A percentile compares a stretch with the other conserved stretches of the same genome.
phyloP scores from a whole-genome alignment of 2,888 invertebrate species.

The Oscheius myriophilus region DNA sequence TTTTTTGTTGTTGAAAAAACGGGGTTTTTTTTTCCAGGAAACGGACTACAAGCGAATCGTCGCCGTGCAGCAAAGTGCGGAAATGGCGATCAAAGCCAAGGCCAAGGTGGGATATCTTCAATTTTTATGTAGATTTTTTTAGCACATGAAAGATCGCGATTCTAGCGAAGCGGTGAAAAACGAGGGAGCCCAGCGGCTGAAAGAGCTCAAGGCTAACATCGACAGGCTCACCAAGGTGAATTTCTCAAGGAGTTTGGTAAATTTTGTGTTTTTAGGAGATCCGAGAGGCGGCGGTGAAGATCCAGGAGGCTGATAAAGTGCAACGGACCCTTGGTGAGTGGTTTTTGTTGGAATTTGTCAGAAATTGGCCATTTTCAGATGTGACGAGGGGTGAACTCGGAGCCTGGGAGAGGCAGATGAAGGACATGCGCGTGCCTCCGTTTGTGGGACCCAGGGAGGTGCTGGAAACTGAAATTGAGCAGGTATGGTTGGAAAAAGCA shows the following conservation, averaged over 20 bases:
- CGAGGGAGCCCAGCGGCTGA: not conserved
- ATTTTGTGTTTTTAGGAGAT: too few species aligned
- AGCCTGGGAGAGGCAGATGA: not conserved
- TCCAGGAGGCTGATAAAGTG: too few species aligned
- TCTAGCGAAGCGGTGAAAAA: not conserved
- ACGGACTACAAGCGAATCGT: conserved; percentile 28
- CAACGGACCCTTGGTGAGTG: too few species aligned
- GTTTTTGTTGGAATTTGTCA: not conserved
- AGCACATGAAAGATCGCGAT: conserved; percentile 2
- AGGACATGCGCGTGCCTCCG: not conserved
- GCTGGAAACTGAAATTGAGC: not conserved
- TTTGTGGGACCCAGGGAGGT: not conserved
- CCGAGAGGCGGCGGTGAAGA: too few species aligned
- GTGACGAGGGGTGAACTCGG: not conserved
- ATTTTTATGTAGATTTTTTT: not conserved
- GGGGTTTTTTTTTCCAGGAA: conserved; percentile 34
- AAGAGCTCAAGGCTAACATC: not conserved
- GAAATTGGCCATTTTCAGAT: not conserved
- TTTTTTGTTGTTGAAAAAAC: too few species aligned
- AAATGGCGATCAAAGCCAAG: conserved; percentile 12
- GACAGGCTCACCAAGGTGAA: not conserved
- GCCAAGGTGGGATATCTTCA: conserved; percentile 6
- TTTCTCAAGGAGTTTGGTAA: too few species aligned
- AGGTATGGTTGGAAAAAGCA: not conserved
- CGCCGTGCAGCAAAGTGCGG: conserved; percentile 21